Percentiles rank a stretch among this genome's conserved stretches.
These are phyloP conservation scores for Paramormyrops hopkinsi DNA, from an alignment of 2,797 vertebrate genomes.

Conservation along the genomic window DNA sequence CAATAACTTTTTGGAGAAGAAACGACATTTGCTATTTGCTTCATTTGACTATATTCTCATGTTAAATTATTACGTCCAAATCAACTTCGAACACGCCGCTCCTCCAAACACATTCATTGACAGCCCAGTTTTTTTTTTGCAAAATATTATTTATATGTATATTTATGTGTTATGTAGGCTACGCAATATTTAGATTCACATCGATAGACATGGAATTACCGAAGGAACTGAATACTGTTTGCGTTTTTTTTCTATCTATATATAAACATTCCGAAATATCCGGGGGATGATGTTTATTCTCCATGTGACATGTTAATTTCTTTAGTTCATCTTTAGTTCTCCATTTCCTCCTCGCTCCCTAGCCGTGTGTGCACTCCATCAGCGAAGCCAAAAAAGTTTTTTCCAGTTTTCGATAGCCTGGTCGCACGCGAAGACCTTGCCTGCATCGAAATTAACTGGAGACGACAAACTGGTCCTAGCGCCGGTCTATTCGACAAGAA, in stretches of 20 bases:
- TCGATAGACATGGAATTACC: background rate
- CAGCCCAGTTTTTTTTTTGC: background rate
- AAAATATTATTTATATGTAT: background rate
- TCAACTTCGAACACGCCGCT: background rate
- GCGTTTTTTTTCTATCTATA: background rate
- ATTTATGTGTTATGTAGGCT: background rate
- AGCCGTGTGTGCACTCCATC: conserved; percentile 25
- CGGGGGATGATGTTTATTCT: background rate
- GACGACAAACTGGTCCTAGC: conserved; percentile 37
- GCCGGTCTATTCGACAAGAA: conserved; percentile 1
- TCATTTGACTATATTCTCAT: background rate
- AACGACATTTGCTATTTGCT: background rate
- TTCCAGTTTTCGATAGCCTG: conserved; percentile 33
- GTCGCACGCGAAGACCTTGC: conserved; percentile 40
- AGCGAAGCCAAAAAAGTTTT: conserved; percentile 36
- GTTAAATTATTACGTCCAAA: background rate
- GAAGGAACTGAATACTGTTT: background rate
- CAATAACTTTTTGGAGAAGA: background rate
- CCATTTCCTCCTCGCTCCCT: conserved; percentile 26
- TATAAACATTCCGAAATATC: background rate
- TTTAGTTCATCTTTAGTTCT: conserved; percentile 29
- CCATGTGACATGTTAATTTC: conserved; percentile 24
- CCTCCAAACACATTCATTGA: background rate
- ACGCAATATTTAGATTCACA: background rate
- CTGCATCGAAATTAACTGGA: conserved; percentile 21